Evolutionary conservation across 2,797 vertebrate genomes (phyloP).

Genomic region (Neostethus bicornis): DNA sequence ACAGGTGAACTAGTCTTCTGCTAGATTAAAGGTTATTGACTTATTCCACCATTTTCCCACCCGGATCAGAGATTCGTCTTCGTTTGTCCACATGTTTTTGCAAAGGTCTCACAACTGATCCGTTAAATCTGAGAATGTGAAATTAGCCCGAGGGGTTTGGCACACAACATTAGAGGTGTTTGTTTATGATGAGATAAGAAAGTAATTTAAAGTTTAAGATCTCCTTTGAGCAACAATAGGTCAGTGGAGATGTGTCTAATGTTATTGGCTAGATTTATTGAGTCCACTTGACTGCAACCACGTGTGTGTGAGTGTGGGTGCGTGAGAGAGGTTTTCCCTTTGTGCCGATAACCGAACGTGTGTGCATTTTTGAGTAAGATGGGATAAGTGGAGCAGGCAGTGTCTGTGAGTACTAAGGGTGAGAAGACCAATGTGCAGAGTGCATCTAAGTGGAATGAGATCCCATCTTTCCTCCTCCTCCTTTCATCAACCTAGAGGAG

Average conservation of each 20-base stretch:
- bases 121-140: background rate
- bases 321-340: background rate
- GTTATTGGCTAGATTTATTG: constrained; percentile 41
- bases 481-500: constrained; percentile 57
- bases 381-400: constrained; percentile 4
- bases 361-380: constrained; percentile 13
- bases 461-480: constrained; percentile 38
- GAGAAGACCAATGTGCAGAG: constrained; percentile 25
- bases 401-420: constrained; percentile 24
- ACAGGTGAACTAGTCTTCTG: too few relatives aligned
- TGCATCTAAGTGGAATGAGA: constrained; percentile 53
- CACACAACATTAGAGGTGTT: background rate
- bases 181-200: constrained; percentile 18
- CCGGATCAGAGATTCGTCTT: background rate
- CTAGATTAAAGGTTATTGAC: too few relatives aligned
- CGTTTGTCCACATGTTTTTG: background rate
- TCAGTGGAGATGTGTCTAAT: constrained; percentile 39
- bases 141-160: background rate
- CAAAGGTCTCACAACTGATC: background rate
- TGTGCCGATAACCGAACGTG: constrained; percentile 23
- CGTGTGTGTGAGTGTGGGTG: background rate
- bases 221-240: constrained; percentile 47
- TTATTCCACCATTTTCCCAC: too few relatives aligned
- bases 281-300: constrained; percentile 33
- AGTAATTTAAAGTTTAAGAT: constrained; percentile 56